These are phyloP conservation scores for Ginglymostoma cirratum DNA, from an alignment of 2,113 vertebrate species.

Conservation along the genomic window DNA sequence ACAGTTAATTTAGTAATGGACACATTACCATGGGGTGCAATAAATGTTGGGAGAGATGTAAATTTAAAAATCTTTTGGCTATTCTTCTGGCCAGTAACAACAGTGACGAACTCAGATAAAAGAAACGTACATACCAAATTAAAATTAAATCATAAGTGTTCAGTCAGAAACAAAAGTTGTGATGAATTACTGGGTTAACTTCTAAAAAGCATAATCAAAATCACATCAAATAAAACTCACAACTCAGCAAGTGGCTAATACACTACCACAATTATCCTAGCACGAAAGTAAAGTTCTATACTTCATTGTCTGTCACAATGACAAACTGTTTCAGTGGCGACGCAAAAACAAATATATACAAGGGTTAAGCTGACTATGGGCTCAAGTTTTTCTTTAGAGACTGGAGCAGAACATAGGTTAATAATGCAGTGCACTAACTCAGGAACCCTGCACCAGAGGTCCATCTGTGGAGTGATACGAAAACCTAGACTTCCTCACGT, in stretches of 20 bases:
- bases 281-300: not conserved
- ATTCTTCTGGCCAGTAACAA: not conserved
- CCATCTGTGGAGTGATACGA: not conserved
- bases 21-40: not conserved
- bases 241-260: not conserved
- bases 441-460: not conserved
- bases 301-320: not conserved
- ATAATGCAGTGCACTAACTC: not conserved
- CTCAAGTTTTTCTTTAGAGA: not conserved
- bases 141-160: not conserved
- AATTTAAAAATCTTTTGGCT: not conserved
- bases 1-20: not conserved
- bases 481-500: not conserved
- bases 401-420: not conserved
- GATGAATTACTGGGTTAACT: not conserved
- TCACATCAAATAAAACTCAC: not conserved
- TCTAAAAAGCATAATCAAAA: not conserved
- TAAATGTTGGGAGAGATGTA: not conserved
- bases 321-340: not conserved
- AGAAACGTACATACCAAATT: not conserved
- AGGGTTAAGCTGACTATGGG: not conserved
- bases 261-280: not conserved
- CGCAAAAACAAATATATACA: not conserved
- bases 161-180: not conserved
- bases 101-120: not conserved